phyloP scores from a whole-genome alignment of 1,140 invertebrate genomes.

The Potamilus streckersoni region DNA sequence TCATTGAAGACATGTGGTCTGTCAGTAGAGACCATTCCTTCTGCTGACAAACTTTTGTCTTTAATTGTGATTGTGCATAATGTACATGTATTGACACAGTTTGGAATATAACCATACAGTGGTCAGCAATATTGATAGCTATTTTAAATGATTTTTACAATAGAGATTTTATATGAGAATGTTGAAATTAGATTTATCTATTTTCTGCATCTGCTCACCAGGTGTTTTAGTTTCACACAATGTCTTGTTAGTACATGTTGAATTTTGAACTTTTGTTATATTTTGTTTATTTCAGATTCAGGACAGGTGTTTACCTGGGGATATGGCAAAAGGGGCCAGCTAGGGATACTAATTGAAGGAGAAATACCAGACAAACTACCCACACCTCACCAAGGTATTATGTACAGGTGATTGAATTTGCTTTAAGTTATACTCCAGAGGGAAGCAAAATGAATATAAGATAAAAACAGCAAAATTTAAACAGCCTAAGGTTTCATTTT shows the following conservation, averaged over 20 bases:
- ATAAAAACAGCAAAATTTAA: too few species aligned
- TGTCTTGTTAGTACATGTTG: not conserved
- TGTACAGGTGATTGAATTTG: not conserved
- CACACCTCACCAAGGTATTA: slow-evolving; percentile 28
- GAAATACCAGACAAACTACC: slow-evolving; percentile 16
- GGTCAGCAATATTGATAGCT: slow-evolving; percentile 9
- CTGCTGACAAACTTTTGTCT: too few species aligned
- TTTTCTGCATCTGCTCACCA: not conserved
- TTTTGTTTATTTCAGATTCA: slow-evolving; percentile 13
- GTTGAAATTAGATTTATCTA: not conserved
- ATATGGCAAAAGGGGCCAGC: slow-evolving; percentile 38
- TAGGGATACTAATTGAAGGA: slow-evolving; percentile 15
- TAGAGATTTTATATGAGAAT: not conserved
- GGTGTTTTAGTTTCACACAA: not conserved
- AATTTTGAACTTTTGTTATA: not conserved
- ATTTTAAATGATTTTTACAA: not conserved
- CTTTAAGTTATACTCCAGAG: too few species aligned
- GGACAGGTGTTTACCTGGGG: slow-evolving; percentile 40
- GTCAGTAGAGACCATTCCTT: too few species aligned
- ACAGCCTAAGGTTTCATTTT: too few species aligned
- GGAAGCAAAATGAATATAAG: too few species aligned
- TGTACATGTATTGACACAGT: not conserved
- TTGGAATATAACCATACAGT: slow-evolving; percentile 3
- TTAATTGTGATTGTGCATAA: too few species aligned
- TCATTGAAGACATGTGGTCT: too few species aligned